Base-by-base conservation (phyloP, 2,888 invertebrate species). In the Macrophya alboannulata region DNA sequence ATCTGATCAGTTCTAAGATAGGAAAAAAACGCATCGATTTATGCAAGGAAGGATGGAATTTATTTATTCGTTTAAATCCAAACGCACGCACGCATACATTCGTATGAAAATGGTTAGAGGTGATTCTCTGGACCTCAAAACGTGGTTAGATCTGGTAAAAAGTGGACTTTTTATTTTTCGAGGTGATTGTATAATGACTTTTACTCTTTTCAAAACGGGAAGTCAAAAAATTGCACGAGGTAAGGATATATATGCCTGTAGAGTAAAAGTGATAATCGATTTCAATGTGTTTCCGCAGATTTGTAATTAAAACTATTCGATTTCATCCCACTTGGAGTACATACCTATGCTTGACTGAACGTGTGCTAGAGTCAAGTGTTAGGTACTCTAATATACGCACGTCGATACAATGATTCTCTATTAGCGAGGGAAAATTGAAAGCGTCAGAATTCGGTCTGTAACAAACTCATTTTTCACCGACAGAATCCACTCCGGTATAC, bases 401-500 rank as follows among this genome's bases (percentile, higher is more conserved):
- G 68, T 68, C 37, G 37, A 62, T 68, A 68, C 68, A 72, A 40
- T 45, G 72, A 72, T 72, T 45, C 40, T 81, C 81, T 45, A 59
- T 59, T 31, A 31, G 31, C 55, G 77, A 31, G 68, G 21, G n/a
- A 74, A 51, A 17, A 31, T 51, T 77, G 51, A 55, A 51, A 55
- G 51, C 31, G 15, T 55, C 17, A 51, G 15, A 81, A 59, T 62
- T 25, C 21, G 79, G 17, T 21, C 9, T 12, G 81, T 81, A 40
- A 40, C n/a, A 62, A 81, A 43, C 62, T 81, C 59, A 81, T 81
- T 81, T 81, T 81, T 81, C 81, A 81, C 40, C 59, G 37, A 55
- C 55, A 48, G 76, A 4, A 76, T 48, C 76, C 76, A 21, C 74
- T 45, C 25, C 71, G 40, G 31, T 71, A 17, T n/a, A 9, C 71